Base-by-base conservation (phyloP, 2,888 invertebrate genomes). In the Punctoribates punctum region DNA sequence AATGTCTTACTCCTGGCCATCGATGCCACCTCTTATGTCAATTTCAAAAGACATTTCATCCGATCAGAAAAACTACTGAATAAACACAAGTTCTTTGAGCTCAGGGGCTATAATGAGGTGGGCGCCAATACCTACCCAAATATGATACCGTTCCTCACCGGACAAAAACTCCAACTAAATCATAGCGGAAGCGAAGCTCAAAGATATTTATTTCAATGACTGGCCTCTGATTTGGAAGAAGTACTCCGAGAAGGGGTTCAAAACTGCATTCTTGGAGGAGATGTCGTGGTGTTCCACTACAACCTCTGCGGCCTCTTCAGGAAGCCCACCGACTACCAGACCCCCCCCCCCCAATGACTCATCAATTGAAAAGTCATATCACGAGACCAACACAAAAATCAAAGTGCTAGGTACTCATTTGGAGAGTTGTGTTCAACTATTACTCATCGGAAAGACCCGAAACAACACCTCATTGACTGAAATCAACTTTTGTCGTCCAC, bases 21-120 rank as follows among this genome's bases (percentile, higher is more conserved):
- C 81, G 94, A 94, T 82, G 91, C 92, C 67, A 89, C 94, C 81
- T 94, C 94, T 0, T 85, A 93, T 75, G 85, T 91, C 60, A 92
- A 94, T 82, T 87, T 92, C 76, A 86, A 88, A 23, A 87, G 92
- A 74, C 89, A 90, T 15, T 89, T 94, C 89, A 89, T 90, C 0
- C 86, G 87, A 81, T 92, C 93, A 0, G 86, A 87, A 0, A 84
- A 86, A 20, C 89, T 89, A 82, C 85, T 96, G 9, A 11, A 20
- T 48, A 77, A 81, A 8, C 85, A 88, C 70, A 86, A 88, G 25
- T 88, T 89, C 77, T 88, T 87, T 76, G 92, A 91, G 88, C 85
- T 90, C 62, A 89, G 89, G 11, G 94, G 91, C 0, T 93, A 92
- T 83, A 85, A 83, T 77, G 86, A 86, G 81, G 84, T 87, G 20